Evolutionary conservation across 2,797 vertebrate genomes (phyloP).

Genomic region (Thunnus albacares): DNA sequence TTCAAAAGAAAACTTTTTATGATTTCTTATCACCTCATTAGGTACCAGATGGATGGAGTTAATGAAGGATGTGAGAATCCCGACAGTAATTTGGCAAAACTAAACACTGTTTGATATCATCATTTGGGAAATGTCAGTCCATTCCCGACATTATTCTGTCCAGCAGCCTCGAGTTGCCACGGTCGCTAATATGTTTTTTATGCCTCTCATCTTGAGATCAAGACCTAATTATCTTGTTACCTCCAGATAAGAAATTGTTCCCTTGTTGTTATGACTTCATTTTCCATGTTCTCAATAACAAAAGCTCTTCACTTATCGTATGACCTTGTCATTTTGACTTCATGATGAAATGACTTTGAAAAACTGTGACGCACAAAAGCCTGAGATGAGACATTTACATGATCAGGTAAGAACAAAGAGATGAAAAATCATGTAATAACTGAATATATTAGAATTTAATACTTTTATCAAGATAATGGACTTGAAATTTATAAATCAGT

Average conservation of each 20-base stretch:
- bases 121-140: not conserved
- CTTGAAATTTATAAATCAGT: too few relatives aligned
- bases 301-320: too few relatives aligned
- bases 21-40: too few relatives aligned
- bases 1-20: too few relatives aligned
- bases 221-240: slow-evolving; percentile 33
- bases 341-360: not conserved
- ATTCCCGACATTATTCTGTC: not conserved
- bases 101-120: not conserved
- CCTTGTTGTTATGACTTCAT: slow-evolving; percentile 34
- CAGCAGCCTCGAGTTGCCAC: not conserved
- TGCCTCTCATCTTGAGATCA: slow-evolving; percentile 42
- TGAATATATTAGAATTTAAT: not conserved
- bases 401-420: not conserved
- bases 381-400: not conserved
- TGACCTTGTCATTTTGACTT: not conserved
- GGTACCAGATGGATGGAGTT: too few relatives aligned
- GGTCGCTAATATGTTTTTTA: not conserved
- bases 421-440: not conserved
- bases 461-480: not conserved
- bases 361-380: slow-evolving; percentile 1
- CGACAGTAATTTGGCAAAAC: too few relatives aligned
- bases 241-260: slow-evolving; percentile 23
- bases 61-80: too few relatives aligned
- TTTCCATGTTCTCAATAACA: not conserved